Evolutionary conservation across 2,797 vertebrate species (phyloP).

Genomic region (Rhyacichthys aspro): DNA sequence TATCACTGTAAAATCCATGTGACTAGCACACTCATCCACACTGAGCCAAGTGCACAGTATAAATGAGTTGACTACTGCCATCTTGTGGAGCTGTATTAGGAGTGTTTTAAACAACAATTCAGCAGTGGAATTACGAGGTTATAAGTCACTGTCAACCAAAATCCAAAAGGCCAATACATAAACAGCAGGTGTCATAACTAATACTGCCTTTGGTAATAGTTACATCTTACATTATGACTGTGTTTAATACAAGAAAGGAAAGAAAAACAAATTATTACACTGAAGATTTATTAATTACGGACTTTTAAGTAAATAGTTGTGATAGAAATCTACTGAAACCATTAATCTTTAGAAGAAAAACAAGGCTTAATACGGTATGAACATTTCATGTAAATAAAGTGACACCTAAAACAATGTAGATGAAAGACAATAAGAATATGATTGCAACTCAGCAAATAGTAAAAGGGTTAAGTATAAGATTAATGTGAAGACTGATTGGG

Average conservation of each 20-base stretch:
- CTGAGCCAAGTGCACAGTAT: conserved; percentile 38
- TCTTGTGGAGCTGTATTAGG: conserved; percentile 65
- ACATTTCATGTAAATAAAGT: conserved; percentile 74
- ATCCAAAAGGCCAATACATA: background rate
- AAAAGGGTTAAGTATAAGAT: conserved; percentile 74
- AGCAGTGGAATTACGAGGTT: background rate
- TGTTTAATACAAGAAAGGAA: conserved; percentile 40
- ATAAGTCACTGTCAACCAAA: conserved; percentile 6
- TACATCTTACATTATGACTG: background rate
- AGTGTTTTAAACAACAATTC: conserved; percentile 22
- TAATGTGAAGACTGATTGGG: conserved; percentile 80
- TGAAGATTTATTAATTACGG: conserved; percentile 86
- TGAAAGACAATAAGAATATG: conserved; percentile 75
- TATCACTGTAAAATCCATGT: conserved; percentile 75
- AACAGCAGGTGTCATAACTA: background rate
- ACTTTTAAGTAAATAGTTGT: conserved; percentile 85
- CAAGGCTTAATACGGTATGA: conserved; percentile 74
- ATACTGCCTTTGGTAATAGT: too few species aligned
- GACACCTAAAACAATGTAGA: conserved; percentile 68
- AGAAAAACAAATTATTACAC: conserved; percentile 73
- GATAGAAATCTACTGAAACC: conserved; percentile 85
- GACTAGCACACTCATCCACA: conserved; percentile 66
- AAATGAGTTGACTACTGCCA: conserved; percentile 74
- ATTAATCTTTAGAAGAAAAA: conserved; percentile 76
- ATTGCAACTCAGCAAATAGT: conserved; percentile 81